Percentiles rank a stretch among this genome's conserved stretches.
Evolutionary conservation across 2,113 vertebrate genomes (phyloP).

Genomic region (Panthera leo): DNA sequence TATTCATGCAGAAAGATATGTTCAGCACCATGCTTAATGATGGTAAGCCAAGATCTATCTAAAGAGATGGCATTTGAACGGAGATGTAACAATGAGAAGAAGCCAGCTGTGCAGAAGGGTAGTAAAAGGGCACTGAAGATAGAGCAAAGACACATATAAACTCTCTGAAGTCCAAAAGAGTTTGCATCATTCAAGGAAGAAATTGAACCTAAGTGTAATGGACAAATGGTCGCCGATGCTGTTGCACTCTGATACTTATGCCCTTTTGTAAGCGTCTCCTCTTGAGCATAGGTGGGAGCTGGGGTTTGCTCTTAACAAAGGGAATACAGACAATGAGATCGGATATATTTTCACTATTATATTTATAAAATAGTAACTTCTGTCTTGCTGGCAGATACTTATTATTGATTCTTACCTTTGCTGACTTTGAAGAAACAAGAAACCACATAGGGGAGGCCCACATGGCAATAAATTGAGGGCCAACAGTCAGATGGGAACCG

Average conservation of each 20-base stretch:
- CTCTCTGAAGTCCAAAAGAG: background rate
- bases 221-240: background rate
- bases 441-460: fast-evolving
- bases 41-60: background rate
- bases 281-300: background rate
- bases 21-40: background rate
- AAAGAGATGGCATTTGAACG: background rate
- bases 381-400: background rate
- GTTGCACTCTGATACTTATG: fast-evolving
- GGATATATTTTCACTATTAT: background rate
- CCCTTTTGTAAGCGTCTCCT: background rate
- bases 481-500: background rate
- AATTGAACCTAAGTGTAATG: background rate
- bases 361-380: background rate
- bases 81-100: background rate
- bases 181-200: background rate
- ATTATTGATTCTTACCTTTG: background rate
- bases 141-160: background rate
- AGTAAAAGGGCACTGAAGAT: background rate
- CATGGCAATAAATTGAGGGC: background rate
- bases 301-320: background rate
- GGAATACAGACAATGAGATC: background rate
- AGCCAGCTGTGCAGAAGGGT: background rate
- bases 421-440: background rate
- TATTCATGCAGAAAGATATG: background rate